Conservation (phyloP, 64 coral and sea anemone species). For the Montipora cactus region DNA sequence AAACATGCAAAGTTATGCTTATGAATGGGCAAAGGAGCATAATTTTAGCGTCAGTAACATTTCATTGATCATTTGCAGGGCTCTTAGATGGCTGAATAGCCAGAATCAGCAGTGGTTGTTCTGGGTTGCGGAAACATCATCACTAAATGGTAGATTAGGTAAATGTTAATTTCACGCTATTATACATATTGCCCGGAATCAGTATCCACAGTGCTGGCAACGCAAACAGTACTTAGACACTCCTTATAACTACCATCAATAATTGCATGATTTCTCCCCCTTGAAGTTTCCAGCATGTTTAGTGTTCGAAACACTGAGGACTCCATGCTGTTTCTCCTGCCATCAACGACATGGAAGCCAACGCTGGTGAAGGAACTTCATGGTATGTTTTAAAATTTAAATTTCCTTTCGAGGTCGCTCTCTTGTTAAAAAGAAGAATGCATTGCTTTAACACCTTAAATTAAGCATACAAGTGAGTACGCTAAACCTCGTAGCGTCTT, state of each 20-base stretch:
- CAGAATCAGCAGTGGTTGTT: background rate
- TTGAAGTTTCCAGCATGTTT: background rate
- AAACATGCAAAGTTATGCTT: background rate
- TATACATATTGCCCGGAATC: background rate
- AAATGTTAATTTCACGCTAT: slow-evolving; percentile 6
- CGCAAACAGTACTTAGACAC: background rate
- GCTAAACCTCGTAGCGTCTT: background rate
- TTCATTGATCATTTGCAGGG: slow-evolving; percentile 9
- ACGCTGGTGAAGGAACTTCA: slow-evolving; percentile 13
- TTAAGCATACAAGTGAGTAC: background rate
- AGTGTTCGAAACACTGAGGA: background rate
- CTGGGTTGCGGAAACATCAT: background rate
- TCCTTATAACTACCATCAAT: background rate
- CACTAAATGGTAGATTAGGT: background rate
- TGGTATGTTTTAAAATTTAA: background rate
- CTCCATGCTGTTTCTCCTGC: slow-evolving; percentile 9
- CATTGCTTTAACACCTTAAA: background rate
- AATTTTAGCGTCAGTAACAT: background rate
- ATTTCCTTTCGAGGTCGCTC: background rate
- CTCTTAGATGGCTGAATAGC: background rate
- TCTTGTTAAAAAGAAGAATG: slow-evolving; percentile 1
- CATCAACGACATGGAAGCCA: background rate
- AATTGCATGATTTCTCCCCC: background rate
- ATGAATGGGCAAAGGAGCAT: slow-evolving; percentile 3
- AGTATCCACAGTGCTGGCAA: background rate